A percentile compares a stretch with the other conserved stretches of the same genome.
Evolutionary conservation across 1,140 invertebrate species (phyloP).

Genomic region (Amyelois transitella): DNA sequence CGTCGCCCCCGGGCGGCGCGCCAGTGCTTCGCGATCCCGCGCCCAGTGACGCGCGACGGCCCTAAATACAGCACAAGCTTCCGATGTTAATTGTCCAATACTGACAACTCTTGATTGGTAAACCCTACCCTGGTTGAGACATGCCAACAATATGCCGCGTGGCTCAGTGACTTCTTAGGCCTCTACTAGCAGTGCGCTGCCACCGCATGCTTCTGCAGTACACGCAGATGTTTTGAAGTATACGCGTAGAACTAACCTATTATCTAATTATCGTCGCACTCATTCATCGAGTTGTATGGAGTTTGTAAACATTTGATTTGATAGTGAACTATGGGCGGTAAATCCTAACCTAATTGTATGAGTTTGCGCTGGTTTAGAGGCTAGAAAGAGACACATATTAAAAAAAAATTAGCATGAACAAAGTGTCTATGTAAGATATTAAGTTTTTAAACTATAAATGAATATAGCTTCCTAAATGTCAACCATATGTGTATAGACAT

Average conservation of each 20-base stretch:
- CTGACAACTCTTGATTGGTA: constrained; percentile 31
- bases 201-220: constrained; percentile 5
- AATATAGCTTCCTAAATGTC: background rate
- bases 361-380: background rate
- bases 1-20: constrained; percentile 42
- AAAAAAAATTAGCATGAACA: background rate
- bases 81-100: constrained; percentile 49
- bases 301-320: background rate
- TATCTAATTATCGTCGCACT: background rate
- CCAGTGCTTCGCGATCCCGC: constrained; percentile 62
- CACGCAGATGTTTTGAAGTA: background rate
- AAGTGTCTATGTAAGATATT: background rate
- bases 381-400: background rate
- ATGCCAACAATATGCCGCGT: constrained; percentile 16
- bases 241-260: background rate
- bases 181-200: constrained; percentile 13
- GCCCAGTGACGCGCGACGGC: constrained; percentile 56
- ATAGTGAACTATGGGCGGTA: background rate
- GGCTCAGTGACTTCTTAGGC: constrained; percentile 18
- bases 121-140: background rate
- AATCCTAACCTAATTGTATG: background rate
- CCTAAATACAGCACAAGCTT: constrained; percentile 53
- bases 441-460: no score
- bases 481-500: background rate
- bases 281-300: background rate